Evolutionary conservation across 2,113 vertebrate species (phyloP).

Genomic region (Lates calcarifer): DNA sequence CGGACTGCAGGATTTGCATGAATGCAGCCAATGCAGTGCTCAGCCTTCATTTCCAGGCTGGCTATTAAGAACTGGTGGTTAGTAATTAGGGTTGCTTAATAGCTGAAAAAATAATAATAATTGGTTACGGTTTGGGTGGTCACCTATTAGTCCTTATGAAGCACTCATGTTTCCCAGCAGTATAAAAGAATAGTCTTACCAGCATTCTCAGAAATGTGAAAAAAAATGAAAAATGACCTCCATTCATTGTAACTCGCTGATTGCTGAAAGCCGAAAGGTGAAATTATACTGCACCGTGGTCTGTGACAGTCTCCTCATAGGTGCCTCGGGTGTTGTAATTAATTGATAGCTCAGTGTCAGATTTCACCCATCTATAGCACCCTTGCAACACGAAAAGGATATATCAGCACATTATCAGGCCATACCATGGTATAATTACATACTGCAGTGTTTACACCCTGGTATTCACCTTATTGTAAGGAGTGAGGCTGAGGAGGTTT

Average conservation of each 20-base stretch:
- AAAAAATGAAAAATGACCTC: no score
- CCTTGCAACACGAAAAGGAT: not conserved
- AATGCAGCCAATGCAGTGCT: not conserved
- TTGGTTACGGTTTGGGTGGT: not conserved
- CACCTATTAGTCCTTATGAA: not conserved
- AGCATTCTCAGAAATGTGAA: not conserved
- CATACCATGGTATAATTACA: not conserved
- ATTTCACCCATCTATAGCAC: not conserved
- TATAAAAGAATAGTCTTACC: not conserved
- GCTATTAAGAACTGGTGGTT: not conserved
- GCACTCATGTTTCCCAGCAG: not conserved
- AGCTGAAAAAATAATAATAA: slow-evolving; percentile 24
- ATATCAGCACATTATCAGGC: not conserved
- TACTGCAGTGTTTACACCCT: not conserved
- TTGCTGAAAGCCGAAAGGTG: not conserved
- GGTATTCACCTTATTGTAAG: not conserved
- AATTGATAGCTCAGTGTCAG: not conserved
- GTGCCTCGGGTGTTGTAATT: not conserved
- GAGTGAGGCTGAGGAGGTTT: no score
- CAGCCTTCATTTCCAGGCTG: slow-evolving; percentile 12
- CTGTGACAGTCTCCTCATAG: not conserved
- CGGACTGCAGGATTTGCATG: slow-evolving; percentile 15
- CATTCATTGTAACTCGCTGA: not conserved
- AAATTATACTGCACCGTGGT: not conserved
- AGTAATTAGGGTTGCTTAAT: slow-evolving; percentile 26